A percentile compares a stretch with the other conserved stretches of the same genome.
phyloP scores from a whole-genome alignment of 2,888 invertebrate genomes.

The Prosopocoilus inquinatus region DNA sequence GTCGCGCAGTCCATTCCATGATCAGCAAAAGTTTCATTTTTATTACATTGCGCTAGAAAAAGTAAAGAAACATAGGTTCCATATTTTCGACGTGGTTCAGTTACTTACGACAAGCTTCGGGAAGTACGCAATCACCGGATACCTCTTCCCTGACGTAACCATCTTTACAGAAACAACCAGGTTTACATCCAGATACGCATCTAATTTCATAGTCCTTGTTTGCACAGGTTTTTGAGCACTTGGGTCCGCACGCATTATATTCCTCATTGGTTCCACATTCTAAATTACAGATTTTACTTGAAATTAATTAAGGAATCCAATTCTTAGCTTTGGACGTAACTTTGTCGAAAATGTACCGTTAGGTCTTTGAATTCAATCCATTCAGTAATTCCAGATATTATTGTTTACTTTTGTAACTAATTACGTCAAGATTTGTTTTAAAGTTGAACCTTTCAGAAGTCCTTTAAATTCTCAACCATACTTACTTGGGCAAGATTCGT shows the following conservation, averaged over 20 bases:
- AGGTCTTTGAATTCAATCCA: no score
- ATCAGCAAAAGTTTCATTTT: neutral
- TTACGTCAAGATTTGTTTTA: no score
- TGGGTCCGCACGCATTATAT: conserved; percentile 14
- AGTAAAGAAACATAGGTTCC: neutral
- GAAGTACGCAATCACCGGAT: conserved; percentile 9
- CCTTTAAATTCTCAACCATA: no score
- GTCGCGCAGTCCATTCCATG: conserved; percentile 12
- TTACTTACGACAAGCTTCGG: conserved; percentile 22
- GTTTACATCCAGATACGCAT: conserved; percentile 18
- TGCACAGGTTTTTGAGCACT: conserved; percentile 16
- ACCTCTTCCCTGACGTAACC: conserved; percentile 39
- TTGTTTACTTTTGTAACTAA: no score
- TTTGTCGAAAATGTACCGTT: no score
- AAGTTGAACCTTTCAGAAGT: no score
- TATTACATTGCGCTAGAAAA: neutral
- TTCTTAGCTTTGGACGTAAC: no score
- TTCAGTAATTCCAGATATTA: no score
- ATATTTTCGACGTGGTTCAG: neutral
- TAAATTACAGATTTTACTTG: neutral
- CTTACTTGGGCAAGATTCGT: conserved; percentile 3
- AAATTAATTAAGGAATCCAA: no score
- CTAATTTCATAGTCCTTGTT: conserved; percentile 4
- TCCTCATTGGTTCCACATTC: conserved; percentile 14
- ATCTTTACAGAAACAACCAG: conserved; percentile 36